phyloP scores from a whole-genome alignment of 2,113 vertebrate species.

The Oreocharis arfaki region DNA sequence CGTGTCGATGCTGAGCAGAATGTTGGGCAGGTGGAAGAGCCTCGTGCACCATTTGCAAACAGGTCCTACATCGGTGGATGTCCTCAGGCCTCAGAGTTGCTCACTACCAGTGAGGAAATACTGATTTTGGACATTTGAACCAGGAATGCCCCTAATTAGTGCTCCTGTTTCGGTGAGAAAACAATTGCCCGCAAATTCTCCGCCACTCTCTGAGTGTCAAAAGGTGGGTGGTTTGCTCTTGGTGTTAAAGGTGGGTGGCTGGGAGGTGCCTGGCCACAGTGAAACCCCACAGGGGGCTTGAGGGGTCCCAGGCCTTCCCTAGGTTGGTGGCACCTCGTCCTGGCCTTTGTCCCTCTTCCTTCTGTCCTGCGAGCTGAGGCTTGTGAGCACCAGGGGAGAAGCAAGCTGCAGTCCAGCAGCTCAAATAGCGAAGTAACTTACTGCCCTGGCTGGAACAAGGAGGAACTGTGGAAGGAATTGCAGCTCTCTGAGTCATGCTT shows the following conservation, averaged over 20 bases:
- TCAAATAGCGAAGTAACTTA: constrained; percentile 2
- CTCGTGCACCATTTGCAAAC: neutral
- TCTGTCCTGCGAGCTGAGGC: neutral
- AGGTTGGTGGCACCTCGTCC: neutral
- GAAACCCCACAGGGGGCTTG: neutral
- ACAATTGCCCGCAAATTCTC: neutral
- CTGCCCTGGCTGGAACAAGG: constrained; percentile 47
- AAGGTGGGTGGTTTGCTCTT: neutral
- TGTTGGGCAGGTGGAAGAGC: neutral
- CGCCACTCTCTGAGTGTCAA: neutral
- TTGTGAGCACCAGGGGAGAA: neutral
- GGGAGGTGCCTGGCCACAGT: neutral
- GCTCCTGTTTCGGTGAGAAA: neutral
- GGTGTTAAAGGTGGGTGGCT: neutral
- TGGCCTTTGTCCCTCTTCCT: neutral
- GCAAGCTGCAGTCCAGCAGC: neutral
- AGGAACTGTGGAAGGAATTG: constrained; percentile 59
- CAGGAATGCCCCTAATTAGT: neutral
- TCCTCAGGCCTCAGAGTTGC: neutral
- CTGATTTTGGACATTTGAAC: neutral
- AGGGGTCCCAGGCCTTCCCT: neutral
- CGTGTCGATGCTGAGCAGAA: neutral
- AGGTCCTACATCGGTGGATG: neutral
- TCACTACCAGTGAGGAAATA: neutral
- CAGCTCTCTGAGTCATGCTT: constrained; percentile 57